These are phyloP conservation scores for Morone chrysops DNA, from an alignment of 2,113 vertebrate genomes.

Conservation along the genomic window DNA sequence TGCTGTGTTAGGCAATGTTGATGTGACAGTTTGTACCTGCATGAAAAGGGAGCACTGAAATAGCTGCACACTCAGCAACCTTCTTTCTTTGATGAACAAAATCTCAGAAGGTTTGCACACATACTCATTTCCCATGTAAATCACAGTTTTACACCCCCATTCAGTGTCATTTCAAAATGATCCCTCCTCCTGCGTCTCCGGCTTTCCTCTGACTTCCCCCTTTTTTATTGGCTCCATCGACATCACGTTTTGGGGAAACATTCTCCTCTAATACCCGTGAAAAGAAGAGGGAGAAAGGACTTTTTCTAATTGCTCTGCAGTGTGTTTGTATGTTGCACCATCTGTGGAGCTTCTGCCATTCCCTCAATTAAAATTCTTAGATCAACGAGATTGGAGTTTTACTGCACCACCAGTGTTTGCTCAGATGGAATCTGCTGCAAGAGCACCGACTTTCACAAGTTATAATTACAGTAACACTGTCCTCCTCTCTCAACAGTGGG, in stretches of 20 bases:
- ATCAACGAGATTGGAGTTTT: slow-evolving; percentile 74
- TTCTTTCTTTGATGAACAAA: not conserved
- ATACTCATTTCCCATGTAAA: slow-evolving; percentile 4
- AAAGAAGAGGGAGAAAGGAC: slow-evolving; percentile 5
- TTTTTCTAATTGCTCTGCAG: slow-evolving; percentile 73
- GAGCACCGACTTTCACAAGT: slow-evolving; percentile 50
- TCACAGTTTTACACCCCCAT: not conserved
- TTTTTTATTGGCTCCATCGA: slow-evolving; percentile 36
- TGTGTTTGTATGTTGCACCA: slow-evolving; percentile 75
- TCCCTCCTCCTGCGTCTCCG: not conserved
- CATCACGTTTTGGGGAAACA: slow-evolving; percentile 37
- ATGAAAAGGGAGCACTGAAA: not conserved
- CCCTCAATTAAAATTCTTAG: slow-evolving; percentile 81
- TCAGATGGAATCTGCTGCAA: slow-evolving; percentile 65
- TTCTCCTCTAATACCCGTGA: slow-evolving; percentile 33
- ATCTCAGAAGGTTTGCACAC: slow-evolving; percentile 9
- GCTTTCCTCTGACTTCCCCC: not conserved
- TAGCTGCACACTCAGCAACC: not conserved
- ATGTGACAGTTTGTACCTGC: not conserved
- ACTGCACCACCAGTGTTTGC: slow-evolving; percentile 64
- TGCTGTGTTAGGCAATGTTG: not conserved
- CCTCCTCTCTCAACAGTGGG: slow-evolving; percentile 46
- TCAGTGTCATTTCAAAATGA: slow-evolving; percentile 1
- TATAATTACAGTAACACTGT: slow-evolving; percentile 75
- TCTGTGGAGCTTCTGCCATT: slow-evolving; percentile 71